Conservation (phyloP, 1,140 invertebrate genomes). For the Drosophila takahashii region DNA sequence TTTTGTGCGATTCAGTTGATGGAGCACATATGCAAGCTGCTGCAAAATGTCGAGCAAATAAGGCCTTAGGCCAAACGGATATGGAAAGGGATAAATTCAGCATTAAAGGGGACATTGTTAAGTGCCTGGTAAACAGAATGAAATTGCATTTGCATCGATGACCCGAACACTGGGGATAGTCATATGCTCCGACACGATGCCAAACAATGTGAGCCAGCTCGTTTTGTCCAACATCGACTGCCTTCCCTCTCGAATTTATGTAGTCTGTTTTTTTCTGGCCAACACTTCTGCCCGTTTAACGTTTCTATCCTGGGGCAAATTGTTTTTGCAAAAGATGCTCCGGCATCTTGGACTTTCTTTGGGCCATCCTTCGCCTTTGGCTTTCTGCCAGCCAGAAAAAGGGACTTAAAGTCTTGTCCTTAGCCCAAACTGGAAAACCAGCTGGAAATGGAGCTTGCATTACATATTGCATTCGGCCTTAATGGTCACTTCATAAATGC, state of each 20-base stretch:
- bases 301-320: constrained; percentile 62
- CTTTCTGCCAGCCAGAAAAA: constrained; percentile 16
- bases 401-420: constrained; percentile 8
- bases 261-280: constrained; percentile 30
- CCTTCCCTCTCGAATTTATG: constrained; percentile 48
- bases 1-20: constrained; percentile 77
- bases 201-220: constrained; percentile 52
- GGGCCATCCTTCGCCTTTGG: constrained; percentile 29
- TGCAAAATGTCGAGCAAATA: constrained; percentile 20
- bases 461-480: constrained; percentile 50
- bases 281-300: constrained; percentile 48
- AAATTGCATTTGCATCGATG: constrained; percentile 77
- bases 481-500: constrained; percentile 67
- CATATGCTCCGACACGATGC: constrained; percentile 69
- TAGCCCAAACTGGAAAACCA: background rate
- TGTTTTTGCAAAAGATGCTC: constrained; percentile 29
- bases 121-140: constrained; percentile 72
- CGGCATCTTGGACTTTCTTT: constrained; percentile 32
- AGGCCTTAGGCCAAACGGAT: constrained; percentile 48
- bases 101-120: constrained; percentile 36
- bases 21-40: constrained; percentile 67
- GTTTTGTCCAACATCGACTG: constrained; percentile 1
- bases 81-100: constrained; percentile 56
- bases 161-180: constrained; percentile 55
- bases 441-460: constrained; percentile 20